Evolutionary conservation across 2,888 invertebrate genomes (phyloP), one percentile per base, ranked within the genome.

Genomic region (Allolobophora icterica): DNA sequence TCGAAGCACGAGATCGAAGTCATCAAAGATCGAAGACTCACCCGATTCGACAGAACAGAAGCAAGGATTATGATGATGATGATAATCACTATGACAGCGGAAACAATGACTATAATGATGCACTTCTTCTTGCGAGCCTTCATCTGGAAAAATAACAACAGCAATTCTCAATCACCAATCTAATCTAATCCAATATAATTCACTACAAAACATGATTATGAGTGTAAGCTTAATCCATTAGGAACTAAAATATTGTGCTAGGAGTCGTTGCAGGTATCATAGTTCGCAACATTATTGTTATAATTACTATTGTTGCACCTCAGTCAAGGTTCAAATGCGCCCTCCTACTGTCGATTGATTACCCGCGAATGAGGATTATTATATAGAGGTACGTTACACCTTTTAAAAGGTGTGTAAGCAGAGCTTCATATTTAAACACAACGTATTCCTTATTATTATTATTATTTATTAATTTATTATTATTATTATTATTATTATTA

Each of bases 41-140:
- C 87, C 87, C 87, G 34, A 13, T 21, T 84, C 38, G 87, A 87
- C 19, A 87, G 87, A 34, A 87, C 87, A 5, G 87, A 87, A 1
- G 87, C 87, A 19, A 87, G 38, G 19, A 87, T 87, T 5, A 87
- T 87, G 87, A 87, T 87, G 35, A 84, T 84, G 38, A 87, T 38
- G 34, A 52, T 52, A 21, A 87, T 19, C 38, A 17, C 87, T 38
- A 87, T 24, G 38, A 34, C 35, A 87, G 24, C 87, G 0, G 87
- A 87, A 34, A 87, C 87, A 21, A 87, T 38, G 24, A 38, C 19
- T 21, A 87, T 87, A 30, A 87, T 87, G 35, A 87, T 87, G 35
- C 87, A 87, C 17, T 87, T 87, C 38, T 87, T 87, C 35, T 35
- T 87, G 34, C 38, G 87, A 19, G 38, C 87, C 0, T 11, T 87